Percentiles rank a stretch among this genome's conserved stretches.
These are phyloP conservation scores for Melinopterus prodromus DNA, from an alignment of 2,888 invertebrate genomes.

Conservation along the genomic window DNA sequence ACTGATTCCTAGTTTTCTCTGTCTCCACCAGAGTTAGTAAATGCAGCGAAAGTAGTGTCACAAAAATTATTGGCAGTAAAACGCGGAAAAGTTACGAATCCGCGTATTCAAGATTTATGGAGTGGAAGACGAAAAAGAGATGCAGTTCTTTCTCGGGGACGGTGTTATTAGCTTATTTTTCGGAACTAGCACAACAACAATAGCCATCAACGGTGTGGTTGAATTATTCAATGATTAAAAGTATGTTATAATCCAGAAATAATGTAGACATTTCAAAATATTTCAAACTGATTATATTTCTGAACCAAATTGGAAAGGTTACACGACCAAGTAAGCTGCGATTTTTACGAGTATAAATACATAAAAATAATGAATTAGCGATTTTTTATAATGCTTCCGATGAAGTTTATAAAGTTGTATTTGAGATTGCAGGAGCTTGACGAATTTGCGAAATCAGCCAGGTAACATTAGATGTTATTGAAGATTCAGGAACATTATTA, in stretches of 20 bases:
- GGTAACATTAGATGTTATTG: conserved; percentile 41
- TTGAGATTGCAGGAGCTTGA: conserved; percentile 38
- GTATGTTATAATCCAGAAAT: not conserved
- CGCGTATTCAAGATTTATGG: conserved; percentile 26
- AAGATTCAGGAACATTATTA: conserved; percentile 34
- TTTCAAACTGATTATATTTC: conserved; percentile 6
- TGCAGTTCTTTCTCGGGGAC: not conserved
- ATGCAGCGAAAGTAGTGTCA: not conserved
- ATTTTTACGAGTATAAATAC: conserved; percentile 5
- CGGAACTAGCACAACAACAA: conserved; percentile 44
- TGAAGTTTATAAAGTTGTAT: conserved; percentile 18
- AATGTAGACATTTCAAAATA: conserved; percentile 7
- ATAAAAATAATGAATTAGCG: no score
- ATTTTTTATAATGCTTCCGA: conserved; percentile 20
- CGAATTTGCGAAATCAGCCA: conserved; percentile 42
- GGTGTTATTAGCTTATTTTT: conserved; percentile 45
- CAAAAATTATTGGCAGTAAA: no score
- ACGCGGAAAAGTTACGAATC: no score
- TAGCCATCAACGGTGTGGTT: no score
- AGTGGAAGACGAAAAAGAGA: not conserved
- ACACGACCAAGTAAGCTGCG: conserved; percentile 5
- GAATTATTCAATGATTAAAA: conserved; percentile 18
- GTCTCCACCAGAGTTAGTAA: no score
- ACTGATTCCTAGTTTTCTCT: not conserved
- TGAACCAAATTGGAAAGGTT: not conserved